Percentiles rank a stretch among this genome's conserved stretches.
Conservation (phyloP, 1,140 invertebrate species). For the Drosophila parabipectinata region DNA sequence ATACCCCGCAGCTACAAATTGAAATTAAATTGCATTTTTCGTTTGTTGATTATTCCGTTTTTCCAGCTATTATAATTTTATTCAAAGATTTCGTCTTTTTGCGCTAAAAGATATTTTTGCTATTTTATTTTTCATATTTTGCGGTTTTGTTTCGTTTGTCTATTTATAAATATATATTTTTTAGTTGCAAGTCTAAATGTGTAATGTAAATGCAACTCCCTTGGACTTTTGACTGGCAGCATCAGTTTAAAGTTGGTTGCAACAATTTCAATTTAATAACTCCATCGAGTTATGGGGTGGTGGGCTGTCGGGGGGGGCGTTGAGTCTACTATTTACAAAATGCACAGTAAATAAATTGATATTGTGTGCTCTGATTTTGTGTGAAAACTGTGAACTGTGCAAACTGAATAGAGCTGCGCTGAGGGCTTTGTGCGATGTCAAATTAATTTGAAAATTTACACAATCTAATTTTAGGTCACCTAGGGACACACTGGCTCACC, state of each 20-base stretch:
- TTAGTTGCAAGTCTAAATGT: constrained; percentile 12
- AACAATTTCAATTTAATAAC: constrained; percentile 28
- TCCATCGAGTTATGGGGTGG: background rate
- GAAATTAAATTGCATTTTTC: constrained; percentile 29
- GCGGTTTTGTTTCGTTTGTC: constrained; percentile 15
- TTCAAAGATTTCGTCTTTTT: constrained; percentile 18
- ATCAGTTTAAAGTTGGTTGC: constrained; percentile 36
- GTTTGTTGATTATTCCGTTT: constrained; percentile 25
- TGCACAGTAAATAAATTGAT: constrained; percentile 47
- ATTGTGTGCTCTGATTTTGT: constrained; percentile 46
- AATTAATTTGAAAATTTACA: constrained; percentile 73
- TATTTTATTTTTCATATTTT: constrained; percentile 38
- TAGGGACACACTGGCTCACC: constrained; percentile 21
- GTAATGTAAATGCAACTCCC: constrained; percentile 44
- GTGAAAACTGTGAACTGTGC: background rate
- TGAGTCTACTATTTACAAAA: constrained; percentile 37
- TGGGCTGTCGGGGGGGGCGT: constrained; percentile 1
- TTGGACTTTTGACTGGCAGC: constrained; percentile 52
- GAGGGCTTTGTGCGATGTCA: constrained; percentile 41
- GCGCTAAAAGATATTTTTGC: constrained; percentile 41
- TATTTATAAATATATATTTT: constrained; percentile 32
- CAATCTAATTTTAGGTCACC: constrained; percentile 56
- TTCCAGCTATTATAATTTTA: constrained; percentile 35
- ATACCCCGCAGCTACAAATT: constrained; percentile 23
- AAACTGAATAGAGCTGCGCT: constrained; percentile 15